Evolutionary conservation across 2,113 vertebrate species (phyloP).

Genomic region (Megaleporinus macrocephalus): DNA sequence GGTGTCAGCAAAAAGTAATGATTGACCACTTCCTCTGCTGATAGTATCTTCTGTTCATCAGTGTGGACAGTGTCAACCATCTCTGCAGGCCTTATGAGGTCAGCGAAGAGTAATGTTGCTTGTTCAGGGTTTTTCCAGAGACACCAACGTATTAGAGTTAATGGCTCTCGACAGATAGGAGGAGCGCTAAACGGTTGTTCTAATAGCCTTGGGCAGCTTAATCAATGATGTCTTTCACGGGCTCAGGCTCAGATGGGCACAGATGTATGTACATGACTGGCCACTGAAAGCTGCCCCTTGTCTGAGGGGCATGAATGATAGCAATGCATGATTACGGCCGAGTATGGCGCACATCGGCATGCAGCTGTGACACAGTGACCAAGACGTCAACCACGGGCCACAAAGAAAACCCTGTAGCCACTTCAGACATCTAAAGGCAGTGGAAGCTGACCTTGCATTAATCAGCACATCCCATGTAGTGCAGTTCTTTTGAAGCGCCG

Average conservation of each 20-base stretch:
- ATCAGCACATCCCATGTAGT: conserved; percentile 24
- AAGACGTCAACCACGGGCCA: conserved; percentile 47
- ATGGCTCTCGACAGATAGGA: conserved; percentile 43
- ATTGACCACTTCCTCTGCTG: background rate
- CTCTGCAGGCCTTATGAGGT: conserved; percentile 24
- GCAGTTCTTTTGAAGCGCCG: conserved; percentile 27
- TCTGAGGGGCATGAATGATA: conserved; percentile 5
- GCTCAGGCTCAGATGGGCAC: conserved; percentile 7
- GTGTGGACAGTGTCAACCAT: conserved; percentile 36
- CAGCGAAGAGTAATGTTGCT: conserved; percentile 34
- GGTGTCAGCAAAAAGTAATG: conserved; percentile 10
- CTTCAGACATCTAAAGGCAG: conserved; percentile 30
- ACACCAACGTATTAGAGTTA: conserved; percentile 27
- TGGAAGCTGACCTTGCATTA: conserved; percentile 37
- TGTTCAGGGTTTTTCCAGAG: conserved; percentile 49
- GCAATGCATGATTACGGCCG: conserved; percentile 33
- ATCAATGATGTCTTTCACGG: conserved; percentile 55
- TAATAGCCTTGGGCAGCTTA: conserved; percentile 58
- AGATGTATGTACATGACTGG: conserved; percentile 47
- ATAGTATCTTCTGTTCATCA: conserved; percentile 23
- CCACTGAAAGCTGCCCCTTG: conserved; percentile 52
- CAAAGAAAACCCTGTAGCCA: conserved; percentile 47
- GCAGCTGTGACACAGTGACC: conserved; percentile 58
- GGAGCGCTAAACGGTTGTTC: conserved; percentile 22
- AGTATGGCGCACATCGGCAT: conserved; percentile 20